Evolutionary conservation across 1,140 invertebrate genomes (phyloP).

Genomic region (Asobara japonica): DNA sequence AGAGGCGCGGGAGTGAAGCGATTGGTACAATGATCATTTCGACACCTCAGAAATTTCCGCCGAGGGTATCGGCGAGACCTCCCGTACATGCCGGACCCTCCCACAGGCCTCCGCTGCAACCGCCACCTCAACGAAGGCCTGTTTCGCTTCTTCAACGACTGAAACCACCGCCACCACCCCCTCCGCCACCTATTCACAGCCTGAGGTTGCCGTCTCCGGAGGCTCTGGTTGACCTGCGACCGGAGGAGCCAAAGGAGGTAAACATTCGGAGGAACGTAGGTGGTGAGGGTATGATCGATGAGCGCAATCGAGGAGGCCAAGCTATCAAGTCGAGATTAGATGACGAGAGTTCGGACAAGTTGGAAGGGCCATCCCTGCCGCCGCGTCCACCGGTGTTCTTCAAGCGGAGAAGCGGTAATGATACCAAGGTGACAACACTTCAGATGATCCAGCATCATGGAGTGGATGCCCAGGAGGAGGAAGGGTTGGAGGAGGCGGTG

Average conservation of each 20-base stretch:
- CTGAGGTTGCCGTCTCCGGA: constrained; percentile 32
- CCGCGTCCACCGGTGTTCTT: background rate
- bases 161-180: constrained; percentile 65
- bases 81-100: constrained; percentile 25
- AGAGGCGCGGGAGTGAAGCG: constrained; percentile 62
- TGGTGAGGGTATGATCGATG: constrained; percentile 20
- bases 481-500: background rate
- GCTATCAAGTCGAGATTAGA: constrained; percentile 43
- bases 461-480: constrained; percentile 31
- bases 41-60: constrained; percentile 47
- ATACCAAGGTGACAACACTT: background rate
- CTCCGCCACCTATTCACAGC: constrained; percentile 33
- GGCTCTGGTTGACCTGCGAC: constrained; percentile 4
- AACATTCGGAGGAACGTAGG: background rate
- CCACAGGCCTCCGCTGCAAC: constrained; percentile 22
- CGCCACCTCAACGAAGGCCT: background rate
- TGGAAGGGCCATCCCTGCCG: constrained; percentile 44
- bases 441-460: background rate
- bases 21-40: constrained; percentile 59
- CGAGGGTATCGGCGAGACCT: constrained; percentile 21
- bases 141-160: constrained; percentile 58
- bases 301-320: constrained; percentile 31
- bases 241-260: background rate
- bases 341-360: constrained; percentile 53
- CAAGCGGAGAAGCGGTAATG: background rate